Evolutionary conservation across 2,888 invertebrate species (phyloP), one percentile per base, ranked within the genome.

Genomic region (Sesia bembeciformis): DNA sequence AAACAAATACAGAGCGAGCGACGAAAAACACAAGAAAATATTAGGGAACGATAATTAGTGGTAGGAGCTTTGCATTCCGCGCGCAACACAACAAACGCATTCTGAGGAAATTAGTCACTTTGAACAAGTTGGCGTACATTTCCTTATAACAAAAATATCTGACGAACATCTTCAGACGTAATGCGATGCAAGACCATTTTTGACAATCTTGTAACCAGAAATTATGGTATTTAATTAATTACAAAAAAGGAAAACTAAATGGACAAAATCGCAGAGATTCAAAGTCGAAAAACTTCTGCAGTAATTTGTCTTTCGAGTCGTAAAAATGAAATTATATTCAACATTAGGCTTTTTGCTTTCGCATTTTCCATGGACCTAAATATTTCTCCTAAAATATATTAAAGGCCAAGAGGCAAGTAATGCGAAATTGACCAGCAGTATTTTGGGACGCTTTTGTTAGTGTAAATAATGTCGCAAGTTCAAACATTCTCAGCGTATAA

Each of bases 41-140:
- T 59, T 58, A 60, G 51, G 52, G 52, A 54, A 40, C 54, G 55
- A 60, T 59, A 57, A 54, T 62, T 61, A 59, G 56, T 54, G 52
- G 54, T 46, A 41, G 7, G 50, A 23, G 39, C 39, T 54, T 57
- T 49, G 50, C 50, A 50, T 50, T 50, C 39, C 39, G 42, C 40
- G 39, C 49, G 46, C 41, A 42, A 50, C 49, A 42, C 41, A 42
- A 50, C 50, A 65, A 64, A 64, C 66, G 60, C 64, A 61, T 64
- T 61, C 63, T 56, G 40, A 55, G 55, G 52, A 54, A 62, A 72
- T 74, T 72, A 69, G 67, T 68, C 65, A 63, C 63, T 65, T 62
- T 62, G 60, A 62, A 68, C 60, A 57, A 61, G 57, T 58, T 5
- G 8, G 55, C 5, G 57, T 53, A 57, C 54, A 53, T 52, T 55